Evolutionary conservation across 1,140 invertebrate genomes (phyloP).

Genomic region (Scylla paramamosain): DNA sequence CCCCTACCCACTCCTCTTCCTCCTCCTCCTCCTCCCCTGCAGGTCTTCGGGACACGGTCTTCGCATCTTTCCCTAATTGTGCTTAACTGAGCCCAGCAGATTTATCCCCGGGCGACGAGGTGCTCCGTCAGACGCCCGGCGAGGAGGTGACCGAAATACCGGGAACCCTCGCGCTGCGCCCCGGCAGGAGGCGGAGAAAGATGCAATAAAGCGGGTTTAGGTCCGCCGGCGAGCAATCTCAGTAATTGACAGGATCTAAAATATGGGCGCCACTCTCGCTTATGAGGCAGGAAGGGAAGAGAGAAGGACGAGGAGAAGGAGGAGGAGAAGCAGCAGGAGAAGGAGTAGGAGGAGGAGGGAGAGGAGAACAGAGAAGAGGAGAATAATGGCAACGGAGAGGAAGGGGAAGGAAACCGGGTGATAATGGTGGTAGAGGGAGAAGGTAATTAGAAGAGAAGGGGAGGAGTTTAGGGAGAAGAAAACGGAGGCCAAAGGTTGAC

Average conservation of each 20-base stretch:
- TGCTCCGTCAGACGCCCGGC: constrained; percentile 39
- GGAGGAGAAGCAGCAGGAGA: constrained; percentile 60
- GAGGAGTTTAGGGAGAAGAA: neutral
- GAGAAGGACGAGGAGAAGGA: constrained; percentile 63
- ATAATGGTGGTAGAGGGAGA: constrained; percentile 54
- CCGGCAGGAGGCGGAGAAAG: constrained; percentile 55
- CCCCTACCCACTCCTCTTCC: neutral
- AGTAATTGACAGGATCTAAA: constrained; percentile 78
- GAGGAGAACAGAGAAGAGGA: constrained; percentile 66
- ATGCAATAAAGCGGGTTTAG: constrained; percentile 74
- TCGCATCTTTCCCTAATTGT: neutral
- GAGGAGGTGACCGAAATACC: constrained; percentile 53
- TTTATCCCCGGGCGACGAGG: constrained; percentile 9
- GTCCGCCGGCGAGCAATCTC: constrained; percentile 76
- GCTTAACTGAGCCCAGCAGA: constrained; percentile 18
- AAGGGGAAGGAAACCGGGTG: constrained; percentile 45
- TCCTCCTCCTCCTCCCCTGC: neutral
- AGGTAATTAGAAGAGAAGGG: constrained; percentile 59
- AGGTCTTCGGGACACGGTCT: neutral
- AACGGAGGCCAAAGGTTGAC: neutral
- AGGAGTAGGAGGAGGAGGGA: neutral
- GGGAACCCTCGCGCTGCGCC: constrained; percentile 42
- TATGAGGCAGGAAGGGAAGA: constrained; percentile 73
- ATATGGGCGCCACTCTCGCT: constrained; percentile 77
- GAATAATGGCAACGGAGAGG: constrained; percentile 71